Evolutionary conservation across 1,140 invertebrate species (phyloP), one percentile per base, ranked within the genome.

Genomic region (Polyergus mexicanus): DNA sequence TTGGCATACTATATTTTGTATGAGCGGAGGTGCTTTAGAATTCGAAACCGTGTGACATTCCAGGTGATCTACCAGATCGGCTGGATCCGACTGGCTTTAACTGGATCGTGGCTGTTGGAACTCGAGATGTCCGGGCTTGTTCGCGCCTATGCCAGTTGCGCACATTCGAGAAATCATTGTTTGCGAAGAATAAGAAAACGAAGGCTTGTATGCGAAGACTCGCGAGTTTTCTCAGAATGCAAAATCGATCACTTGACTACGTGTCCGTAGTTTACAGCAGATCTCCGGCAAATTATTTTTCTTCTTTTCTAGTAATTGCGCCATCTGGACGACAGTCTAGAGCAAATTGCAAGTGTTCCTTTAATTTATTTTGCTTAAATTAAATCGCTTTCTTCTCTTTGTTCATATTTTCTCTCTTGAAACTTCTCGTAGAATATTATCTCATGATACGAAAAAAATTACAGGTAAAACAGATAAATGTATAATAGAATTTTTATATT

Each of bases 91-190:
- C 94, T 92, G 93, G 94, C 92, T 94, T 85, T 86, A 94, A 94
- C 94, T 94, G 93, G 93, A 92, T 92, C 68, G 77, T 87, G 68
- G 93, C 91, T 91, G 94, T 92, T 94, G 88, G 75, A 94, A 94
- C 93, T 89, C 69, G 92, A 90, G 86, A 90, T 75, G 86, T 87
- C 90, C 76, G 90, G 84, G 86, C 89, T 85, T 32, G 60, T 86
- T 86, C 58, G 54, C 76, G 56, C 76, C 22, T 74, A 47, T 44
- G 68, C 35, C 71, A 19, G 32, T 54, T 22, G 54, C 66, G 41
- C 58, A 71, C 66, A 86, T 84, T 84, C 84, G 72, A 80, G 60
- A 65, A 78, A 89, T 84, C 74, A 89, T 86, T 86, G 66, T 89
- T 84, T 89, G n/a, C 69, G 11, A n/a, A 58, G 54, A 81, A 62